A percentile compares a stretch with the other conserved stretches of the same genome.
These are phyloP conservation scores for Rhaphigaster nebulosa DNA, from an alignment of 2,888 invertebrate species.

Conservation along the genomic window DNA sequence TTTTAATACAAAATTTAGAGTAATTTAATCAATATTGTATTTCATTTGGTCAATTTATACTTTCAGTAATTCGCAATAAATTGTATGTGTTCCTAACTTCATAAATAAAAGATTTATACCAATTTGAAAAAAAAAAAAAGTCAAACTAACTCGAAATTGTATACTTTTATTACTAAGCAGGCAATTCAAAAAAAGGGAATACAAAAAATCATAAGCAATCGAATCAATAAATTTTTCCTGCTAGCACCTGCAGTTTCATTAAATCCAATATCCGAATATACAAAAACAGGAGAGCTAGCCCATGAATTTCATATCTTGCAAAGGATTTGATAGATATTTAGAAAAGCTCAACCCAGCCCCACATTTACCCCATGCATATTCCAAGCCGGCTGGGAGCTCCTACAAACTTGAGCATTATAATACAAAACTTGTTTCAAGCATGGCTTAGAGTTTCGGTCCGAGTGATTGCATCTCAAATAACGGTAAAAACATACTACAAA, in stretches of 20 bases:
- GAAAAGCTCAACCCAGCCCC: neutral
- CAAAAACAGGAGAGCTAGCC: neutral
- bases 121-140: too few relatives aligned
- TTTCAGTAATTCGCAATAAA: too few relatives aligned
- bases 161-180: too few relatives aligned
- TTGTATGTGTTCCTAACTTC: too few relatives aligned
- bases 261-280: neutral
- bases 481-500: neutral
- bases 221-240: neutral
- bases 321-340: slow-evolving; percentile 35
- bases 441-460: neutral
- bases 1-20: too few relatives aligned
- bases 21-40: too few relatives aligned
- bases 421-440: slow-evolving; percentile 11
- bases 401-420: neutral
- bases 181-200: neutral
- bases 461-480: neutral
- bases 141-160: too few relatives aligned
- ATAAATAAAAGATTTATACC: too few relatives aligned
- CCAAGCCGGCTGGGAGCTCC: neutral
- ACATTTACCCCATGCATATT: slow-evolving; percentile 16
- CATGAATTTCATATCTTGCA: neutral
- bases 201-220: neutral
- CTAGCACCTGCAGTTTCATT: neutral
- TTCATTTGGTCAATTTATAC: too few relatives aligned